Base-by-base conservation (phyloP, 2,888 invertebrate species). In the Ptychoptera contaminata region DNA sequence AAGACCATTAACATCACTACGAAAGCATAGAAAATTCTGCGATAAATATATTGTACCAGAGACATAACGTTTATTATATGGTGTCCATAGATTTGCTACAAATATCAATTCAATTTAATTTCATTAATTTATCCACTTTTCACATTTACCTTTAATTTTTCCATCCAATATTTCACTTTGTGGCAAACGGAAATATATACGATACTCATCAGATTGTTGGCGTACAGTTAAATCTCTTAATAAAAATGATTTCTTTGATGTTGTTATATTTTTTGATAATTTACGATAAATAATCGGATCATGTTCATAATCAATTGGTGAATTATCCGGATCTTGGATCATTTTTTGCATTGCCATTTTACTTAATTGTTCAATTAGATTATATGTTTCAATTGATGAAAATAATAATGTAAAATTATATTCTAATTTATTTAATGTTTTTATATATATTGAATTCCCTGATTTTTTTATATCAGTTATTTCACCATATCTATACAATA, bases 201-300 rank as follows among this genome's bases (percentile, higher is more conserved):
- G 76, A 64, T 91, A 97, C 36, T 85, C 78, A 64, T 94, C 94
- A 15, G 93, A 94, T 56, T 93, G 85, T 48, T 90, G 85, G 53
- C 92, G 74, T 0, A 96, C 96, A 62, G 96, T 96, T 51, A 98
- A 70, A 65, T 97, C 96, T 49, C 97, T 73, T 63, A 97, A 90
- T 29, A 97, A 69, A 56, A 92, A 88, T 0, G 96, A 92, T 58
- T 90, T 90, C 63, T 87, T 91, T 48, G 86, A 82, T 23, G 23
- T 23, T 23, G 23, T 23, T 50, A 85, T 79, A 62, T 88, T 91
- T 66, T 85, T 88, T 57, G 84, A 81, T 40, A 86, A 68, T 67
- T 92, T 91, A 46, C 77, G 77, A 42, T 88, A 69, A 40, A 93
- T 71, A 40, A 88, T 82, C 55, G 81, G 80, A 60, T 96, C 93